Evolutionary conservation across 2,113 vertebrate genomes (phyloP).

Genomic region (Machaerirhynchus nigripectus): DNA sequence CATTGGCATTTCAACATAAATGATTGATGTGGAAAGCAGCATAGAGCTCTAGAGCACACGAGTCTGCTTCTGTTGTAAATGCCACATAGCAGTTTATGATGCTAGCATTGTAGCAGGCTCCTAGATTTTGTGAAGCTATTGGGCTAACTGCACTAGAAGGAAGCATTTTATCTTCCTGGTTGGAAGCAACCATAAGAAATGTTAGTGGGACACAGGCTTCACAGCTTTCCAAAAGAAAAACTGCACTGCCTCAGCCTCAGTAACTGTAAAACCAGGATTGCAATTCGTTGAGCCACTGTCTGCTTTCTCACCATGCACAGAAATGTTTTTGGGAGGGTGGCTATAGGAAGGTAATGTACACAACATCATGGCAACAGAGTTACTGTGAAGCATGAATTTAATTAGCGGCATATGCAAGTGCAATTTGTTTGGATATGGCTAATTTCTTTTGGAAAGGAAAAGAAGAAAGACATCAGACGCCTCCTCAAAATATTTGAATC

Average conservation of each 20-base stretch:
- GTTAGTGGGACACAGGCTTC: background rate
- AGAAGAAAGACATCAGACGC: background rate
- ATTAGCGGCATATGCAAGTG: background rate
- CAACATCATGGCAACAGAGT: rapidly evolving
- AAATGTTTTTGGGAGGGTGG: background rate
- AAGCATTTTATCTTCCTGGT: background rate
- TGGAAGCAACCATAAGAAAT: background rate
- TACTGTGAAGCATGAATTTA: background rate
- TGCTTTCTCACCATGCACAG: background rate
- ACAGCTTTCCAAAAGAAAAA: background rate
- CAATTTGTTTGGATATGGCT: background rate
- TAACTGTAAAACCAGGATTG: background rate
- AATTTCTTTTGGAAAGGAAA: background rate
- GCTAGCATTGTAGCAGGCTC: background rate
- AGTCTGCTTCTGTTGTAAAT: background rate
- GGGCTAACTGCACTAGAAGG: background rate
- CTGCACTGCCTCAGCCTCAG: background rate
- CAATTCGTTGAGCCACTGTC: background rate
- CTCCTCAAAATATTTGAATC: background rate
- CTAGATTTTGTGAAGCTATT: background rate
- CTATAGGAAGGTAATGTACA: background rate
- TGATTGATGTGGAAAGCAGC: background rate
- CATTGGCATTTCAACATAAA: background rate
- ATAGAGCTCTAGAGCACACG: background rate
- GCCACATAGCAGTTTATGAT: background rate